Conservation (phyloP, 2,797 vertebrate species). For the Iguana delicatissima region DNA sequence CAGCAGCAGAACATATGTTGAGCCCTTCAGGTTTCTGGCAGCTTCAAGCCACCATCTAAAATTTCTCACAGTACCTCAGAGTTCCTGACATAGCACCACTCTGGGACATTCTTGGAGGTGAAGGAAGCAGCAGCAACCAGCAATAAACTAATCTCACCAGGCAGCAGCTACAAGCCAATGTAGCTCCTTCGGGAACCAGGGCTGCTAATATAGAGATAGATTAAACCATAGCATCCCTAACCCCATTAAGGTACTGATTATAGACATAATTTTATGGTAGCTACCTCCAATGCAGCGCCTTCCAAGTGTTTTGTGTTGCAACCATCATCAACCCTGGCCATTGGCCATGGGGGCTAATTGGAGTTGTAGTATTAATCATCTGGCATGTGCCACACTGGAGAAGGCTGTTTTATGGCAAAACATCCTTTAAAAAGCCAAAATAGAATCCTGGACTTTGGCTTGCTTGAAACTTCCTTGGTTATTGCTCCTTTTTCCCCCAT, state of each 20-base stretch:
- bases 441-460: background rate
- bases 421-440: conserved; percentile 32
- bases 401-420: conserved; percentile 22
- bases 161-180: background rate
- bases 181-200: background rate
- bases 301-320: background rate
- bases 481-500: conserved; percentile 24
- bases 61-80: background rate
- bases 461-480: background rate
- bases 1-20: background rate
- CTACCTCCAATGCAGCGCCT: background rate
- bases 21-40: background rate
- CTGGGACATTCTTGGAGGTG: too few relatives aligned
- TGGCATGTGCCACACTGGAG: background rate
- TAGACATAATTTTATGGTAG: conserved; percentile 11
- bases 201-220: background rate
- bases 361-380: background rate
- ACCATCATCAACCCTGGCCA: background rate
- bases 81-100: too few relatives aligned
- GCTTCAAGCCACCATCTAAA: background rate
- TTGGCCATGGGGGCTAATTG: background rate
- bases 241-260: background rate
- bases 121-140: too few relatives aligned
- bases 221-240: background rate
- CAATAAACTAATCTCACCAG: too few relatives aligned